A percentile compares a stretch with the other conserved stretches of the same genome.
Evolutionary conservation across 1,140 invertebrate species (phyloP).

Genomic region (Cydia splendana): DNA sequence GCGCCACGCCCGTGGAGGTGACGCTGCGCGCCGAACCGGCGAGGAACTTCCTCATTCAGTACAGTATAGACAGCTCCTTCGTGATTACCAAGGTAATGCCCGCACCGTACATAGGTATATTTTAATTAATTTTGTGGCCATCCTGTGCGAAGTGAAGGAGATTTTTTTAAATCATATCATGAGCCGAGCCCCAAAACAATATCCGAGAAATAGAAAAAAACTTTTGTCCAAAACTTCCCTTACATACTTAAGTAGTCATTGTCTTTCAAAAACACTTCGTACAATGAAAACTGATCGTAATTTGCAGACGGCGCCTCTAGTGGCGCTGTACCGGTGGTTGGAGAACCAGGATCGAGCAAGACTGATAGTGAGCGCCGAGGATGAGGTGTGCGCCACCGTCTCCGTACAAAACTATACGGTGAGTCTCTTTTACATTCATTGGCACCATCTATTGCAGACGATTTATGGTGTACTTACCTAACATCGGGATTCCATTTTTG

Average conservation of each 20-base stretch:
- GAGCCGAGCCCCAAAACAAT: too few relatives aligned
- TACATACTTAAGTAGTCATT: too few relatives aligned
- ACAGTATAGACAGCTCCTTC: slow-evolving; percentile 36
- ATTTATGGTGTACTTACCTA: too few relatives aligned
- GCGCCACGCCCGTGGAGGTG: slow-evolving; percentile 45
- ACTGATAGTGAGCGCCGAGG: slow-evolving; percentile 54
- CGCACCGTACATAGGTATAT: not conserved
- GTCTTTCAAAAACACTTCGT: too few relatives aligned
- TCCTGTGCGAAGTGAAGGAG: too few relatives aligned
- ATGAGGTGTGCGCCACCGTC: slow-evolving; percentile 61
- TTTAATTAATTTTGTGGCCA: too few relatives aligned
- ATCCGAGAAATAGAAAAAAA: too few relatives aligned
- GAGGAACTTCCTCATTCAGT: slow-evolving; percentile 48
- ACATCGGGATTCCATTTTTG: too few relatives aligned
- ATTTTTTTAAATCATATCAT: too few relatives aligned
- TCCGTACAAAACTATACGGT: slow-evolving; percentile 64
- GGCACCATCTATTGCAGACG: too few relatives aligned
- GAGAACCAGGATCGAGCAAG: slow-evolving; percentile 57
- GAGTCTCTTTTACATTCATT: slow-evolving; percentile 9
- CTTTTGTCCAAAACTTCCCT: too few relatives aligned
- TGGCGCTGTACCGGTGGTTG: slow-evolving; percentile 54
- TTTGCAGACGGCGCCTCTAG: slow-evolving; percentile 53
- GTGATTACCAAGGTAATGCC: slow-evolving; percentile 42
- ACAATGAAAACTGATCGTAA: too few relatives aligned
- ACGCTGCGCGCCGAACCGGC: slow-evolving; percentile 52